These are phyloP conservation scores for Ommatoiulus sabulosus DNA, from an alignment of 2,888 invertebrate genomes.

Conservation along the genomic window DNA sequence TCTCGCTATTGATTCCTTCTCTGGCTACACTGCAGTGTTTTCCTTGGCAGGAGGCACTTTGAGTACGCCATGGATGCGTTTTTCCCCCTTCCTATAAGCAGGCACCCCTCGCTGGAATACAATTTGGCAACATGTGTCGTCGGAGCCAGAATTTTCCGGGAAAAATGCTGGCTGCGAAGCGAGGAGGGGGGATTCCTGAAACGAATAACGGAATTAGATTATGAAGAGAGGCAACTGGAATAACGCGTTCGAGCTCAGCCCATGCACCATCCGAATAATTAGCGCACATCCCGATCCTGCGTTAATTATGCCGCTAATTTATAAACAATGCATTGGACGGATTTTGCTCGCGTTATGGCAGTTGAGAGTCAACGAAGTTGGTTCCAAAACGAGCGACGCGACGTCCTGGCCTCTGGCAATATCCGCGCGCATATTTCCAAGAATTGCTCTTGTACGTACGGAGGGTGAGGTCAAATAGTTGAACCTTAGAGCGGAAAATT, in stretches of 20 bases:
- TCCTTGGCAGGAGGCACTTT: neutral
- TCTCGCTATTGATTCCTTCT: neutral
- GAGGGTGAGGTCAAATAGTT: neutral
- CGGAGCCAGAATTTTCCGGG: neutral
- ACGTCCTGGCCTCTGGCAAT: neutral
- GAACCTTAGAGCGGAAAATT: neutral
- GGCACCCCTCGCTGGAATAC: neutral
- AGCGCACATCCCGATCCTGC: neutral
- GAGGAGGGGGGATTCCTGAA: neutral
- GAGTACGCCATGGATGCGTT: neutral
- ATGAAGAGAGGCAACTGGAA: neutral
- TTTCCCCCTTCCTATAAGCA: conserved; percentile 13
- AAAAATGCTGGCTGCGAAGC: neutral
- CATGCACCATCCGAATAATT: neutral
- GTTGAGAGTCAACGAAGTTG: neutral
- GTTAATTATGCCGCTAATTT: neutral
- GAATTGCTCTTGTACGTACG: too few relatives aligned
- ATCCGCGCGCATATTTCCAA: neutral
- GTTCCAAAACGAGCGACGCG: neutral
- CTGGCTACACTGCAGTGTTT: neutral
- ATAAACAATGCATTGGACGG: neutral
- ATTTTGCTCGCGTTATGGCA: neutral
- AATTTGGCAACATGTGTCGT: conserved; percentile 18
- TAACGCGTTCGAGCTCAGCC: neutral
- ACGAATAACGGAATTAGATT: neutral